Percentiles rank a stretch among this genome's conserved stretches.
These are phyloP conservation scores for Geophilus truncorum DNA, from an alignment of 2,888 invertebrate species.

Conservation along the genomic window DNA sequence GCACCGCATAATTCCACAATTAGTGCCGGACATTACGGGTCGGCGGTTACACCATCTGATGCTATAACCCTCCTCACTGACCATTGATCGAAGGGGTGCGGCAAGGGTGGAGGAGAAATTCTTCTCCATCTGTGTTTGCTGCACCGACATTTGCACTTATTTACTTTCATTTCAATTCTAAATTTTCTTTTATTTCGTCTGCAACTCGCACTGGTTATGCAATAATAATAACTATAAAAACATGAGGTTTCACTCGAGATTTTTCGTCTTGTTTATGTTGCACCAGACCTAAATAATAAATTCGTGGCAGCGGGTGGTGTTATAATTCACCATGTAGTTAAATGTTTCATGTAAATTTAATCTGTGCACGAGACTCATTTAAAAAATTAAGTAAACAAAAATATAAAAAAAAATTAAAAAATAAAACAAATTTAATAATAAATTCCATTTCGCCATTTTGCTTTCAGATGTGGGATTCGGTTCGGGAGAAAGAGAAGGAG, in stretches of 20 bases:
- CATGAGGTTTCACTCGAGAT: neutral
- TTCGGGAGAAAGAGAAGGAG: no score
- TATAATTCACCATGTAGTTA: neutral
- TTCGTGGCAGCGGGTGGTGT: neutral
- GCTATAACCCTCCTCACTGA: conserved; percentile 27
- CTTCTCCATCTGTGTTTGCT: neutral
- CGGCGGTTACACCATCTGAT: conserved; percentile 20
- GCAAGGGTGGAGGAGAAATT: neutral
- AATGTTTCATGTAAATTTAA: neutral
- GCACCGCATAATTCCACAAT: conserved; percentile 34
- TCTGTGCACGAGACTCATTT: neutral
- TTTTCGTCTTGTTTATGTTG: neutral
- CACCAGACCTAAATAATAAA: neutral
- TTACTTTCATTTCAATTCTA: conserved; percentile 16
- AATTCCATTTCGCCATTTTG: conserved; percentile 3
- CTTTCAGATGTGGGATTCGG: neutral
- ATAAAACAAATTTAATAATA: neutral
- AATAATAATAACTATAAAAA: neutral
- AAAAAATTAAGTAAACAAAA: neutral
- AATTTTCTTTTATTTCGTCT: neutral
- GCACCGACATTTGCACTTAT: conserved; percentile 3
- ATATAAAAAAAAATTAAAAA: neutral
- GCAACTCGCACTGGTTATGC: neutral
- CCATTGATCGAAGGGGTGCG: conserved; percentile 27
- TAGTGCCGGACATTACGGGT: conserved; percentile 32